A percentile compares a stretch with the other conserved stretches of the same genome.
phyloP scores from a whole-genome alignment of 2,888 invertebrate genomes.

The Drosophila emarginata region DNA sequence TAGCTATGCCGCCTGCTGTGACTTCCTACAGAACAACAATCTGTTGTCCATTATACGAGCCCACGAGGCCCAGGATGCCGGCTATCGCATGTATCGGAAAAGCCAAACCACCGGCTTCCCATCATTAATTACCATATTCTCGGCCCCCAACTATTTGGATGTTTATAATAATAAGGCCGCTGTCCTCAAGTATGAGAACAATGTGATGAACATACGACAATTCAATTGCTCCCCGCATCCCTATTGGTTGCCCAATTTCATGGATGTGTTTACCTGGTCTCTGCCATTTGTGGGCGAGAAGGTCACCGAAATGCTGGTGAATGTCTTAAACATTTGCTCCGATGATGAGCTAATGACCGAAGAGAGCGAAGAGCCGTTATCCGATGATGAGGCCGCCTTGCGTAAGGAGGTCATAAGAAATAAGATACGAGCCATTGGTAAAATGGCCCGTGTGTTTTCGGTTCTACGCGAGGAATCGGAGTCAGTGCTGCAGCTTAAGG shows the following conservation, averaged over 20 bases:
- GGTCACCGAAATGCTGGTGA: constrained; percentile 99
- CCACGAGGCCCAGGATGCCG: constrained; percentile 99
- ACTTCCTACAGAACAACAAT: constrained; percentile 99
- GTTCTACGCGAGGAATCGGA: constrained; percentile 99
- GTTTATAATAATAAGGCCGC: constrained; percentile 99
- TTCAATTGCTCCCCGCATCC: constrained; percentile 99
- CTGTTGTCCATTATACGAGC: constrained; percentile 99
- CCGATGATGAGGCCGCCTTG: constrained; percentile 91
- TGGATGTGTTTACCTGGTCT: constrained; percentile 99
- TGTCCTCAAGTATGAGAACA: constrained; percentile 99
- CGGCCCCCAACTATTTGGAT: constrained; percentile 99
- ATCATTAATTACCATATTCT: constrained; percentile 99
- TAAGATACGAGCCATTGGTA: constrained; percentile 99
- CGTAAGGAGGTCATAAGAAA: constrained; percentile 99
- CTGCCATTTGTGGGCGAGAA: constrained; percentile 99
- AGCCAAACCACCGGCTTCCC: constrained; percentile 99
- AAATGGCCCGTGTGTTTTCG: constrained; percentile 99
- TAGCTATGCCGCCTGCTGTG: constrained; percentile 99
- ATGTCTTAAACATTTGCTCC: constrained; percentile 99
- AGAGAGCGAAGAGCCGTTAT: constrained; percentile 89
- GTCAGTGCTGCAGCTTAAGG: constrained; percentile 98
- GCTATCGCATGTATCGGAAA: constrained; percentile 99
- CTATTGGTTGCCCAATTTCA: constrained; percentile 99
- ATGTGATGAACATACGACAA: constrained; percentile 99
- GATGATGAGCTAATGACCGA: constrained; percentile 99